Evolutionary conservation across 2,888 invertebrate genomes (phyloP).

Genomic region (Aphidoletes aphidimyza): DNA sequence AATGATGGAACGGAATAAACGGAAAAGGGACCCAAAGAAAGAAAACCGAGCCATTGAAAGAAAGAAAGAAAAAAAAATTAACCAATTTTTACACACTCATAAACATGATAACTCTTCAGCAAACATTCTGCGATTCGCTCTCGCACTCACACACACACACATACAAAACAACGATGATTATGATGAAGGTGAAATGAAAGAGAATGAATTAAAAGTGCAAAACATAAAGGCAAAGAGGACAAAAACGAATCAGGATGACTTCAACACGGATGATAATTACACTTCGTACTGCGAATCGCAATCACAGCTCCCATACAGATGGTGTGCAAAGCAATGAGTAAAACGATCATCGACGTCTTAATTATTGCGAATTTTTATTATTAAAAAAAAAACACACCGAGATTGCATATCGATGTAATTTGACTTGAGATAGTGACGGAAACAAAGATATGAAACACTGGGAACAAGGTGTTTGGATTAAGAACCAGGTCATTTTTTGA

Average conservation of each 20-base stretch:
- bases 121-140: neutral
- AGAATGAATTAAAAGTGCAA: neutral
- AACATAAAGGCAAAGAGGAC: neutral
- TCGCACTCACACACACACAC: too few species aligned
- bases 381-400: neutral
- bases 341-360: slow-evolving; percentile 15
- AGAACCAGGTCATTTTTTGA: neutral
- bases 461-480: neutral
- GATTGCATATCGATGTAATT: neutral
- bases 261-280: slow-evolving; percentile 11
- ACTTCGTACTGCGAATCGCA: neutral
- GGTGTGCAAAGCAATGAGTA: neutral
- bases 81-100: slow-evolving; percentile 35
- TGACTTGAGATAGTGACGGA: neutral
- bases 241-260: neutral
- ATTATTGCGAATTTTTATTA: neutral
- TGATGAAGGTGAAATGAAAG: neutral
- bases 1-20: slow-evolving; percentile 2
- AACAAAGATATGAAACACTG: neutral
- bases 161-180: neutral
- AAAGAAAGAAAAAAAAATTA: slow-evolving; percentile 5
- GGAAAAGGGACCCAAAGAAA: neutral
- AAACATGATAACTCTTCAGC: slow-evolving; percentile 37
- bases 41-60: neutral
- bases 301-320: neutral